These are phyloP conservation scores for Thamnaconus septentrionalis DNA, from an alignment of 2,113 vertebrate genomes.

Conservation along the genomic window DNA sequence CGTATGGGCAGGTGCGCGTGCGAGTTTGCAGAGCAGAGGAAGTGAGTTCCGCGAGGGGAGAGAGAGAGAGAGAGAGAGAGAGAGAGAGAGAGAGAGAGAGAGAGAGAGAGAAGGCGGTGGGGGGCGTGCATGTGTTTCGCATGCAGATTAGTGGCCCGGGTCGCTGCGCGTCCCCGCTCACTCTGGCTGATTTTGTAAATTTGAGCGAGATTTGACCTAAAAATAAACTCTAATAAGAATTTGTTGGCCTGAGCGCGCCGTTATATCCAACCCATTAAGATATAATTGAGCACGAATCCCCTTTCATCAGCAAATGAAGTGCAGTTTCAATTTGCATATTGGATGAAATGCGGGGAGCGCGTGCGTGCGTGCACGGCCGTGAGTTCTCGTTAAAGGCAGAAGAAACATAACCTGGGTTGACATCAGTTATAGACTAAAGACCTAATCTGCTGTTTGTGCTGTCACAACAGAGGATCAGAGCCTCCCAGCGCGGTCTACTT, in stretches of 20 bases:
- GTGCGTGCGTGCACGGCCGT: constrained; percentile 11
- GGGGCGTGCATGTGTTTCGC: no score
- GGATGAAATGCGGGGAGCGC: constrained; percentile 54
- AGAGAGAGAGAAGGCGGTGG: no score
- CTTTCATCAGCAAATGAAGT: constrained; percentile 71
- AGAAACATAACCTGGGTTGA: constrained; percentile 51
- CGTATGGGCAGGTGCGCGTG: no score
- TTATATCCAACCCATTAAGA: constrained; percentile 64
- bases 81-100: no score
- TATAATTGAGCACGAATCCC: constrained; percentile 66
- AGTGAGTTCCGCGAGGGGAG: no score
- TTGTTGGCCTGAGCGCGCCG: constrained; percentile 34
- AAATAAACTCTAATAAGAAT: constrained; percentile 52
- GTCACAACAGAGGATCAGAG: constrained; percentile 38
- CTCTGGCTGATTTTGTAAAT: constrained; percentile 43
- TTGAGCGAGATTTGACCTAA: constrained; percentile 54
- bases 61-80: no score
- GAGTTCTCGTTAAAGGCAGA: constrained; percentile 39
- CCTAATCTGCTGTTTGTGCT: constrained; percentile 48
- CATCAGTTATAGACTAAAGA: constrained; percentile 41
- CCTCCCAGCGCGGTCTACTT: constrained; percentile 4
- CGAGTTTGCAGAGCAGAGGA: no score
- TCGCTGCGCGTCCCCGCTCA: constrained; percentile 16
- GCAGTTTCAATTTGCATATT: constrained; percentile 66
- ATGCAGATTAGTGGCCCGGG: no score